Evolutionary conservation across 1,140 invertebrate genomes (phyloP).

Genomic region (Gryon sp.): DNA sequence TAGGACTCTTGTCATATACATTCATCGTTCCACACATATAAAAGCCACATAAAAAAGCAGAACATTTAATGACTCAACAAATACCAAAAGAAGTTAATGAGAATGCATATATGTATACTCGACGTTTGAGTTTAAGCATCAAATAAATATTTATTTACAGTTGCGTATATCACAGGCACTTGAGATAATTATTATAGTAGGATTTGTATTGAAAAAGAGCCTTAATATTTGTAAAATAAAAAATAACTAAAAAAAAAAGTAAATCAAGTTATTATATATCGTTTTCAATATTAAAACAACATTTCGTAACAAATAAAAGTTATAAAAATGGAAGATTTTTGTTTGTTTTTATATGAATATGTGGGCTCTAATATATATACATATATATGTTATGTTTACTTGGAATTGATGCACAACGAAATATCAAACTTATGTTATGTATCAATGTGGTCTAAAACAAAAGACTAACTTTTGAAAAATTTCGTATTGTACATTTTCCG

Average conservation of each 20-base stretch:
- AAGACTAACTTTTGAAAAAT: constrained; percentile 41
- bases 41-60: constrained; percentile 21
- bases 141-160: constrained; percentile 35
- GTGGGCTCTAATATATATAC: no score
- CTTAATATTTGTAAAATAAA: no score
- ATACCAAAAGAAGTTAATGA: constrained; percentile 37
- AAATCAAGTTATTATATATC: no score
- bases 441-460: not conserved
- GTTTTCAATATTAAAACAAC: no score
- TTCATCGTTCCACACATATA: constrained; percentile 12
- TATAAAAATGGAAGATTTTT: no score
- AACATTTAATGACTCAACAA: constrained; percentile 37
- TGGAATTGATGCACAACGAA: not conserved
- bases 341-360: no score
- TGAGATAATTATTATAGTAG: no score
- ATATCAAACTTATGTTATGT: constrained; percentile 16
- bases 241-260: no score
- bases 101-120: constrained; percentile 13
- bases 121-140: constrained; percentile 23
- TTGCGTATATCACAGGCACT: no score
- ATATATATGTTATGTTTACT: no score
- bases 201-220: no score
- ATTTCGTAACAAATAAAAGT: no score
- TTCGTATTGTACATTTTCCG: constrained; percentile 9
- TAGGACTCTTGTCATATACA: constrained; percentile 17